Conservation (phyloP, 2,888 invertebrate species). For the Alcis repandata region DNA sequence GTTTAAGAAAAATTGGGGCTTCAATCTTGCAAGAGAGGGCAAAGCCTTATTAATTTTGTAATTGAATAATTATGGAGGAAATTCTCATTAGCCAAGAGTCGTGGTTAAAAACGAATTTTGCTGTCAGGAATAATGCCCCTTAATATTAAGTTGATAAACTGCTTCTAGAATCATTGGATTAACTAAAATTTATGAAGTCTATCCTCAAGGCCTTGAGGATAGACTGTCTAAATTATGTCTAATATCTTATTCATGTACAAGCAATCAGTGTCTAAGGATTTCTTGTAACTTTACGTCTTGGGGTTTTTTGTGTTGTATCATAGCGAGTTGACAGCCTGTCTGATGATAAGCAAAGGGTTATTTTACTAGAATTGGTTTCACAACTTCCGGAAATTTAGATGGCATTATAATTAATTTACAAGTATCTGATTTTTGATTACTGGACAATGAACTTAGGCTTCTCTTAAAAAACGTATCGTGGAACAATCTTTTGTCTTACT, state of each 20-base stretch:
- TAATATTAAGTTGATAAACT: constrained; percentile 46
- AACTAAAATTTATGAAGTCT: constrained; percentile 23
- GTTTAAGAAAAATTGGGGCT: constrained; percentile 44
- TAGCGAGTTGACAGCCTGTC: no score
- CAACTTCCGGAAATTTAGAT: no score
- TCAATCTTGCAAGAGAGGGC: constrained; percentile 51
- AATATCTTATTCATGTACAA: background rate
- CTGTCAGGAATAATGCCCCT: constrained; percentile 47
- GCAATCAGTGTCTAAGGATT: background rate
- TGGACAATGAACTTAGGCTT: no score
- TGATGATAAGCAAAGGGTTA: no score
- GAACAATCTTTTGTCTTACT: no score
- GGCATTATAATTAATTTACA: no score
- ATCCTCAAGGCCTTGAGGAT: background rate
- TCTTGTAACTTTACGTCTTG: background rate
- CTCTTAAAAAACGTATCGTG: no score
- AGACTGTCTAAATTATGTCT: background rate
- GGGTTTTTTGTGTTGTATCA: background rate
- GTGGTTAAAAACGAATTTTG: constrained; percentile 54
- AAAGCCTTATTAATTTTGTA: constrained; percentile 61
- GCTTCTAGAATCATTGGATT: constrained; percentile 31
- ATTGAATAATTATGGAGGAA: constrained; percentile 66
- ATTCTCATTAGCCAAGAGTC: constrained; percentile 59
- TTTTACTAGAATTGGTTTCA: no score
- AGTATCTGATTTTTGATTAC: no score